Base-by-base conservation (phyloP, 2,888 invertebrate species). In the Drosophila gaucha region DNA sequence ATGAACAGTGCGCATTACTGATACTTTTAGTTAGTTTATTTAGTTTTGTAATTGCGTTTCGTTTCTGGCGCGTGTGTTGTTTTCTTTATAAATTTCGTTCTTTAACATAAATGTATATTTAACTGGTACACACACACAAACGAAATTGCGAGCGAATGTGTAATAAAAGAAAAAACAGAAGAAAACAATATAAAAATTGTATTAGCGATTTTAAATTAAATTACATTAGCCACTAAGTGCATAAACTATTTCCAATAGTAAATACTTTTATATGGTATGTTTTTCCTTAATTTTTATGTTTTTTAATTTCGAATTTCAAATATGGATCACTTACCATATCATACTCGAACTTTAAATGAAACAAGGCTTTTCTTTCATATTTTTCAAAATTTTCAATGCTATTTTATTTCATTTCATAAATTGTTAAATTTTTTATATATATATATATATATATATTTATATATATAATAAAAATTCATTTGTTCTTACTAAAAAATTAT, bases 1-100 rank as follows among this genome's bases (percentile, higher is more conserved):
- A 43, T 38, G 16, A 26, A 10, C 16, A 47, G 58, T 69, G 55
- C 59, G 64, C 59, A 64, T 44, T 80, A 69, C 85, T 70, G 78
- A 79, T 78, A 78, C 62, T 57, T 80, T 70, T 86, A 75, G 55
- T 70, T 85, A 82, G 75, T 63, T 78, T 79, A 80, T 79, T 73
- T 86, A 76, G 63, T 79, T 80, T 75, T 78, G 36, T 67, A 59
- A 36, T 28, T 9, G 18, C 30, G 47, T 52, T 68, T 58, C 38
- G n/a, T 36, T 52, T 67, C 14, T 71, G 58, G 60, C 50, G 71
- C 60, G 82, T 78, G 71, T 66, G 64, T 74, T 71, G 56, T 38
- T 39, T 33, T 44, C 33, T 30, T 9, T 39, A 57, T 39, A 28
- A 50, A 12, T 67, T 51, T 49, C 28, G 38, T 56, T 43, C 39